Evolutionary conservation across 2,797 vertebrate species (phyloP).

Genomic region (Diplodus sargus): DNA sequence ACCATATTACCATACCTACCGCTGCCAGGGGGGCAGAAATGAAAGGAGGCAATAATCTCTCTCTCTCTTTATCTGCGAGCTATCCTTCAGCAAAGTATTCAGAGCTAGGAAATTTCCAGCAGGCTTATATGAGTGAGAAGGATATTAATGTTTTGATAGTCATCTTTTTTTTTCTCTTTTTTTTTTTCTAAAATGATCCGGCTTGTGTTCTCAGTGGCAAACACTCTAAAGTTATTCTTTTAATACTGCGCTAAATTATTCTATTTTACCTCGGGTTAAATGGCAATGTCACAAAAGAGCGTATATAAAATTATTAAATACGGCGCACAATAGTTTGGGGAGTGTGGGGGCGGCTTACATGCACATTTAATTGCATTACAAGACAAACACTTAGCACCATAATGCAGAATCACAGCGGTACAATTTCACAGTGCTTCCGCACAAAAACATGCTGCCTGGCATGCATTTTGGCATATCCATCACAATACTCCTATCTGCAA

Average conservation of each 20-base stretch:
- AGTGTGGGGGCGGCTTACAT: constrained; percentile 85
- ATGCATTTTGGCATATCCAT: constrained; percentile 84
- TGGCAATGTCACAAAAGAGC: constrained; percentile 84
- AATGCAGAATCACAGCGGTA: constrained; percentile 85
- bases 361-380: constrained; percentile 90
- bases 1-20: constrained; percentile 85
- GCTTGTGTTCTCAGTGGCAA: constrained; percentile 80
- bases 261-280: constrained; percentile 86
- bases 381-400: constrained; percentile 87
- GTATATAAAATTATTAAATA: constrained; percentile 85
- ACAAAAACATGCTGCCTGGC: constrained; percentile 82
- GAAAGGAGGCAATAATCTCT: constrained; percentile 88
- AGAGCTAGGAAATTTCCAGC: constrained; percentile 81
- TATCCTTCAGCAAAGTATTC: constrained; percentile 87
- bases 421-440: constrained; percentile 82
- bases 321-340: constrained; percentile 83
- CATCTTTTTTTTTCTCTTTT: constrained; percentile 76
- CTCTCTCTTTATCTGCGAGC: constrained; percentile 85
- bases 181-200: constrained; percentile 73
- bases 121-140: constrained; percentile 83
- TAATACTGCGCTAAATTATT: constrained; percentile 84
- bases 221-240: constrained; percentile 82
- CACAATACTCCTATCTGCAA: constrained; percentile 87
- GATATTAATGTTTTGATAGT: constrained; percentile 89
- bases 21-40: constrained; percentile 83